Evolutionary conservation across 2,888 invertebrate species (phyloP).

Genomic region (Platypus cylindrus): DNA sequence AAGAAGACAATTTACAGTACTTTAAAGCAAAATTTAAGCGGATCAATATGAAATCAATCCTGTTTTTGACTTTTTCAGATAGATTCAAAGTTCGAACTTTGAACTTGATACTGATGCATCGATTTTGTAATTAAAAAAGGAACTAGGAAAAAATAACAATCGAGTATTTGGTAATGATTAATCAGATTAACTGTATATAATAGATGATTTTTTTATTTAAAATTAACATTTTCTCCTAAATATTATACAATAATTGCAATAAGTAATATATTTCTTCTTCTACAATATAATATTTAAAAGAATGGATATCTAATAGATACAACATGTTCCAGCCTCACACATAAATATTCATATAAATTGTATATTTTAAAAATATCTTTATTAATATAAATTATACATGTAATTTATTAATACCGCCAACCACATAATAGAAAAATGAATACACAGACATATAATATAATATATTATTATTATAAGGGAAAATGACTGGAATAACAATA

Average conservation of each 20-base stretch:
- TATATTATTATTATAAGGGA: too few species aligned
- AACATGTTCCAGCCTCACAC: constrained; percentile 30
- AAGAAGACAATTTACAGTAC: too few species aligned
- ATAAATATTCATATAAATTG: constrained; percentile 16
- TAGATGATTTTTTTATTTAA: constrained; percentile 21
- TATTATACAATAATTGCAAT: constrained; percentile 25
- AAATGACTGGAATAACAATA: constrained; percentile 34
- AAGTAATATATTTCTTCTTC: constrained; percentile 19
- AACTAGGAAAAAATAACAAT: too few species aligned
- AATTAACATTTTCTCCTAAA: constrained; percentile 27
- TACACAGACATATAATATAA: too few species aligned
- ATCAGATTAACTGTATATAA: constrained; percentile 29
- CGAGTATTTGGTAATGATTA: too few species aligned
- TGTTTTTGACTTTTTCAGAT: too few species aligned
- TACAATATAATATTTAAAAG: constrained; percentile 17
- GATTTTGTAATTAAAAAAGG: too few species aligned
- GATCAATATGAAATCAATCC: too few species aligned
- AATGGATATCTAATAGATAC: constrained; percentile 28
- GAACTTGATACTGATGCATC: too few species aligned
- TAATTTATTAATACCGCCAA: constrained; percentile 33
- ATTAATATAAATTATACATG: too few species aligned
- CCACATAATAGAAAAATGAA: constrained; percentile 28
- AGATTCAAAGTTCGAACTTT: too few species aligned
- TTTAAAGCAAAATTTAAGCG: too few species aligned
- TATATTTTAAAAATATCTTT: constrained; percentile 21